Evolutionary conservation across 2,888 invertebrate genomes (phyloP).

Genomic region (Lordiphosa fenestrarum): DNA sequence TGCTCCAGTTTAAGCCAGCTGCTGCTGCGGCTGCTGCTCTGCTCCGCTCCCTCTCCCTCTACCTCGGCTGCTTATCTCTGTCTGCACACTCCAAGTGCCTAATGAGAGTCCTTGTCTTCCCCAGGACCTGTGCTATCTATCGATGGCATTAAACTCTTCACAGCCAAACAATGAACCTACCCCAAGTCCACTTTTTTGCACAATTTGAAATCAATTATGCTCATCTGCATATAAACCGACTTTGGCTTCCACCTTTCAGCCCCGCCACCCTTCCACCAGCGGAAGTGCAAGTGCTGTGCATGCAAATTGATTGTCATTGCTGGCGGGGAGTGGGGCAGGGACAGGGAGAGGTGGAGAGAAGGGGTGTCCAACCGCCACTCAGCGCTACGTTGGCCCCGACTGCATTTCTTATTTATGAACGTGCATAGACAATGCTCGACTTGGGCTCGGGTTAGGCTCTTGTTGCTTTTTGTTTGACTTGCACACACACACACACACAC

Average conservation of each 20-base stretch:
- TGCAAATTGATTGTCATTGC: conserved; percentile 73
- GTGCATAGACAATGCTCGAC: conserved; percentile 63
- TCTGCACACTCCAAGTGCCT: conserved; percentile 47
- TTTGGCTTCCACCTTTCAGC: conserved; percentile 35
- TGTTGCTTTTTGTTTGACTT: conserved; percentile 39
- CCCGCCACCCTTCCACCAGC: conserved; percentile 2
- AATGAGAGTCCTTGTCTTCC: conserved; percentile 45
- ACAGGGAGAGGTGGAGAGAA: not conserved
- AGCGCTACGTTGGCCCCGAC: conserved; percentile 29
- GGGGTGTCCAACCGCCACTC: not conserved
- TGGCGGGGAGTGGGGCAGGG: conserved; percentile 7
- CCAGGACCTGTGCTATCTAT: conserved; percentile 46
- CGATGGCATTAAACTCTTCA: conserved; percentile 51
- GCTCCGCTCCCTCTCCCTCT: too few relatives aligned
- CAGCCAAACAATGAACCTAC: conserved; percentile 29
- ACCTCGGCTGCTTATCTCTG: not conserved
- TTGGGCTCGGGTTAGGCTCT: conserved; percentile 9
- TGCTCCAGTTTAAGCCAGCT: conserved; percentile 55
- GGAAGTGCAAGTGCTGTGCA: conserved; percentile 71
- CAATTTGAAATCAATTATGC: conserved; percentile 75
- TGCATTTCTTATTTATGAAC: conserved; percentile 75
- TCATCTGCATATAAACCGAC: conserved; percentile 76
- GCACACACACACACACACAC: conserved; percentile 15
- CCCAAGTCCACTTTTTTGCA: conserved; percentile 16
- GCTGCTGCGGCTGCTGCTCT: not conserved